These are phyloP conservation scores for Adelosebastes latens DNA, from an alignment of 2,797 vertebrate genomes.

Conservation along the genomic window DNA sequence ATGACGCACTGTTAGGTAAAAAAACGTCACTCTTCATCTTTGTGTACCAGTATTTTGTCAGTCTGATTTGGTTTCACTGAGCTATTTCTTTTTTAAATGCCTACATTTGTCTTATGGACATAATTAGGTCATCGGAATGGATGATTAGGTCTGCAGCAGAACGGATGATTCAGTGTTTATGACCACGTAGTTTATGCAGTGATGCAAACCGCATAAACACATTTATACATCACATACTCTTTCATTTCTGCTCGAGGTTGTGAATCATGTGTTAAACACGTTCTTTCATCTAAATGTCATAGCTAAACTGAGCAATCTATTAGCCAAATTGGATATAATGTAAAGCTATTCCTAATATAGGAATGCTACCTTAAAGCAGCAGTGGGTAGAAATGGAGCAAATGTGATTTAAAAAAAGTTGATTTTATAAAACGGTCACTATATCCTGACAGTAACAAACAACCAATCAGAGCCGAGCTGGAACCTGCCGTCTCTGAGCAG, in stretches of 20 bases:
- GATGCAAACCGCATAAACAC: conserved; percentile 22
- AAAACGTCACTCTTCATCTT: conserved; percentile 8
- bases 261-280: conserved; percentile 14
- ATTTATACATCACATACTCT: conserved; percentile 18
- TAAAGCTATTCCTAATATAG: neutral
- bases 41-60: conserved; percentile 8
- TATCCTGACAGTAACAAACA: too few relatives aligned
- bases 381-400: too few relatives aligned
- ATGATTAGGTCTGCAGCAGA: conserved; percentile 50
- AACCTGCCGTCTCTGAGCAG: too few relatives aligned
- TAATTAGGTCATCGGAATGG: conserved; percentile 48
- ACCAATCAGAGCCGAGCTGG: too few relatives aligned
- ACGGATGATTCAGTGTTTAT: conserved; percentile 47
- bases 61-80: conserved; percentile 6
- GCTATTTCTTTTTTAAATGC: conserved; percentile 1
- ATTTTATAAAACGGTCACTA: too few relatives aligned
- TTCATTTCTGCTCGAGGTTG: conserved; percentile 6
- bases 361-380: neutral
- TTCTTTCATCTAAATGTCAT: neutral
- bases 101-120: conserved; percentile 37
- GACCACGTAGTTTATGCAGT: conserved; percentile 14
- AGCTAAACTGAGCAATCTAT: neutral
- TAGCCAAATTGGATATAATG: neutral
- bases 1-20: neutral
- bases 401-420: neutral